Evolutionary conservation across 2,113 vertebrate genomes (phyloP).

Genomic region (Pionites leucogaster): DNA sequence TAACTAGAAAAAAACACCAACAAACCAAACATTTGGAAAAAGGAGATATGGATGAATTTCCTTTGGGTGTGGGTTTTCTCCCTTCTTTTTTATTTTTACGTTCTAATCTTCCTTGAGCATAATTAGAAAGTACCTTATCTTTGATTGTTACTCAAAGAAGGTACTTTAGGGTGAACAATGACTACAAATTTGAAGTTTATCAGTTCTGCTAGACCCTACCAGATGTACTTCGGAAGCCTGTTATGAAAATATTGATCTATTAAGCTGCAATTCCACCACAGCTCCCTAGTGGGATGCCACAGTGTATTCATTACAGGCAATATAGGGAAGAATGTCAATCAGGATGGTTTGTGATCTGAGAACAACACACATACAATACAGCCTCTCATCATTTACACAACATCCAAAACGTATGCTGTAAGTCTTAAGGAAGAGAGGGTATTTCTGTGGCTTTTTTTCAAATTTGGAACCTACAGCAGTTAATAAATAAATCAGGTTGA

Average conservation of each 20-base stretch:
- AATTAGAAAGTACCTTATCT: background rate
- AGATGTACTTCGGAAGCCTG: background rate
- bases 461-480: background rate
- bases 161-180: background rate
- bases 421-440: background rate
- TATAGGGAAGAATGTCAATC: fast-evolving
- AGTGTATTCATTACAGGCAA: background rate
- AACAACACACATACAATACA: fast-evolving
- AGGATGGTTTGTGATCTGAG: background rate
- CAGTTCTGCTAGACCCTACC: background rate
- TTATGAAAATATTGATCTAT: background rate
- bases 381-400: background rate
- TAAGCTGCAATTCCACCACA: background rate
- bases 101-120: background rate
- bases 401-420: background rate
- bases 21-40: background rate
- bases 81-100: background rate
- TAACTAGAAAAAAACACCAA: background rate
- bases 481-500: background rate
- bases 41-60: fast-evolving
- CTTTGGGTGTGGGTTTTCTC: background rate
- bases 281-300: background rate
- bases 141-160: background rate
- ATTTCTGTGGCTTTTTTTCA: background rate
- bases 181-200: background rate